Evolutionary conservation across 2,888 invertebrate genomes (phyloP).

Genomic region (Synanthedon myopaeformis): DNA sequence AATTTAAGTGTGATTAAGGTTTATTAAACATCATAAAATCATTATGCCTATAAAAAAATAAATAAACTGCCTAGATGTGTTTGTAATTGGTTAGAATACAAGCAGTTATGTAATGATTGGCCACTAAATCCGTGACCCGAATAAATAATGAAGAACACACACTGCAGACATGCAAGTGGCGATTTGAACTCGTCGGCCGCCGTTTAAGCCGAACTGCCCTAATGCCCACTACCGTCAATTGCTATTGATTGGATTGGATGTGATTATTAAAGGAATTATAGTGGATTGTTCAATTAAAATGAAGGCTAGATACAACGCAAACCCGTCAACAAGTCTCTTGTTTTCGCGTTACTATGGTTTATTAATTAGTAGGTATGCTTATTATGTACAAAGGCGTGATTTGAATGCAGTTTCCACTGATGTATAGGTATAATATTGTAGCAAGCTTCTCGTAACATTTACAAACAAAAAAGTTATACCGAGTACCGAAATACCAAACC

Average conservation of each 20-base stretch:
- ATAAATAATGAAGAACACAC: conserved; percentile 2
- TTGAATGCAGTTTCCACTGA: too few species aligned
- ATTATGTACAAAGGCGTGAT: too few species aligned
- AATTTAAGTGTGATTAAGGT: not conserved
- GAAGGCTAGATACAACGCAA: not conserved
- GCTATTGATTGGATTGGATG: not conserved
- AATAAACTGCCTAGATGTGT: not conserved
- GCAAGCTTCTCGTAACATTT: too few species aligned
- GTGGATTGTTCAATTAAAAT: not conserved
- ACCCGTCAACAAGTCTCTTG: too few species aligned
- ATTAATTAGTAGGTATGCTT: too few species aligned
- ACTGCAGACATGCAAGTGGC: not conserved
- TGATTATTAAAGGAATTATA: not conserved
- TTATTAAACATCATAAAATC: conserved; percentile 5
- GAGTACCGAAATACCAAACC: too few species aligned
- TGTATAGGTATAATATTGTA: too few species aligned
- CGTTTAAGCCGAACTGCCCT: not conserved
- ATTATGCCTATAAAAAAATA: not conserved
- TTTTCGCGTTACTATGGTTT: too few species aligned
- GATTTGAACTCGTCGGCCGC: not conserved
- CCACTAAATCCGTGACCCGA: conserved; percentile 6
- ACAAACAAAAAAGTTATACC: too few species aligned
- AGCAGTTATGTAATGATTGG: conserved; percentile 14
- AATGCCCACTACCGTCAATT: not conserved
- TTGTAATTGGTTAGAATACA: not conserved